These are phyloP conservation scores for Parazoanthus darwini DNA, from an alignment of 92 coral and sea anemone genomes.

Conservation along the genomic window DNA sequence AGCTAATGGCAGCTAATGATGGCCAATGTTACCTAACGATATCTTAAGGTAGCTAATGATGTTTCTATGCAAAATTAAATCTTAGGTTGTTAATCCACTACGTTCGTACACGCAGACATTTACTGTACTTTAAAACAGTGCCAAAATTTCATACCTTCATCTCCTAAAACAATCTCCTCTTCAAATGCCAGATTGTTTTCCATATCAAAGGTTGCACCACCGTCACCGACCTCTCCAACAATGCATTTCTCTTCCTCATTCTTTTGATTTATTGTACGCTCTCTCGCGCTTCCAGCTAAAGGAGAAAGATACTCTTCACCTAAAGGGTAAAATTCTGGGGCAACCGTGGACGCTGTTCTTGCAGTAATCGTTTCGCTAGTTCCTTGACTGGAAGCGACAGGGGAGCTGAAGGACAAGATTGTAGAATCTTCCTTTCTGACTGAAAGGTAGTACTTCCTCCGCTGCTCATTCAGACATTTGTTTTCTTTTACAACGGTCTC, in stretches of 20 bases:
- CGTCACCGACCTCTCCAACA: not conserved
- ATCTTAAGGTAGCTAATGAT: no score
- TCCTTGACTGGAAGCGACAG: not conserved
- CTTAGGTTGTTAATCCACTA: no score
- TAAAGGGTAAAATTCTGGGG: not conserved
- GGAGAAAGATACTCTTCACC: not conserved
- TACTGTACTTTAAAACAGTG: not conserved
- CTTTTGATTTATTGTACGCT: not conserved
- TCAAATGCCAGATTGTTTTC: not conserved
- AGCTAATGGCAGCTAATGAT: no score
- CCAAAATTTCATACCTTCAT: constrained; percentile 2
- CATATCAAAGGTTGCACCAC: not conserved
- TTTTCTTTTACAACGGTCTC: constrained; percentile 21
- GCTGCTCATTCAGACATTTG: constrained; percentile 18
- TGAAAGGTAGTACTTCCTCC: constrained; percentile 13
- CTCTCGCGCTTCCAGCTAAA: not conserved
- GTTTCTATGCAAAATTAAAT: no score
- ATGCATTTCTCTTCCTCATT: not conserved
- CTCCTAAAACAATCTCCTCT: constrained; percentile 10
- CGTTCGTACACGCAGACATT: no score
- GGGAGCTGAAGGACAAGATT: not conserved
- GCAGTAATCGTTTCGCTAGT: not conserved
- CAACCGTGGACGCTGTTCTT: not conserved
- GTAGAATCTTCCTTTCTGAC: not conserved
- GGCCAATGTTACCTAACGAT: no score